Conservation (phyloP, 64 coral and sea anemone genomes). For the Stichodactyla helianthus region DNA sequence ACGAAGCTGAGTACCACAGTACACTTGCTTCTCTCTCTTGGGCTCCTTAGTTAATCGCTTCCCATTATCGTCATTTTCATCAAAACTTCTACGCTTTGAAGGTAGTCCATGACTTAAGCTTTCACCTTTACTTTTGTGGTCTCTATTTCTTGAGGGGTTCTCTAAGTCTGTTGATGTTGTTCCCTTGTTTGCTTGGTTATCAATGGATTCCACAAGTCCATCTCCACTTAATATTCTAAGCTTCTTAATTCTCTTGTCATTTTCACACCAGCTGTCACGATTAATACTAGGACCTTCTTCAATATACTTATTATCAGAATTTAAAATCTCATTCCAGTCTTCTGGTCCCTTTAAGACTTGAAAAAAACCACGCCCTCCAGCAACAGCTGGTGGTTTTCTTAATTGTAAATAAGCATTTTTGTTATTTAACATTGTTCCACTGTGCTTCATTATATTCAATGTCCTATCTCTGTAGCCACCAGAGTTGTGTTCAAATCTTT, state of each 20-base stretch:
- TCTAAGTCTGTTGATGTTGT: not conserved
- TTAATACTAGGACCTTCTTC: not conserved
- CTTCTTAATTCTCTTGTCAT: not conserved
- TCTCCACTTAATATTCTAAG: not conserved
- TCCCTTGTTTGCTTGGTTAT: not conserved
- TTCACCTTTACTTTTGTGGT: not conserved
- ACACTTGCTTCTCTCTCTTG: conserved; percentile 10
- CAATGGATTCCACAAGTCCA: not conserved
- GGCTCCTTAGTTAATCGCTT: not conserved
- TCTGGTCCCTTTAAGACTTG: not conserved
- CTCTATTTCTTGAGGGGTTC: not conserved
- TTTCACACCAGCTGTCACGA: not conserved
- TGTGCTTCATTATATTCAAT: not conserved
- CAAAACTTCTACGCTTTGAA: not conserved
- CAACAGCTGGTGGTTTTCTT: not conserved
- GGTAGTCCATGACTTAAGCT: not conserved
- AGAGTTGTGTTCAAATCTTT: not conserved
- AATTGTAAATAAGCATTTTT: not conserved
- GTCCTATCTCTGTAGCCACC: not conserved
- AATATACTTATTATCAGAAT: not conserved
- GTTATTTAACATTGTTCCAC: not conserved
- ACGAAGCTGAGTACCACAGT: conserved; percentile 24
- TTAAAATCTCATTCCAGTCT: not conserved
- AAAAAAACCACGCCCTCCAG: conserved; percentile 5
- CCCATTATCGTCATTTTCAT: not conserved